These are phyloP conservation scores for Palaemon carinicauda DNA, from an alignment of 1,140 invertebrate species.

Conservation along the genomic window DNA sequence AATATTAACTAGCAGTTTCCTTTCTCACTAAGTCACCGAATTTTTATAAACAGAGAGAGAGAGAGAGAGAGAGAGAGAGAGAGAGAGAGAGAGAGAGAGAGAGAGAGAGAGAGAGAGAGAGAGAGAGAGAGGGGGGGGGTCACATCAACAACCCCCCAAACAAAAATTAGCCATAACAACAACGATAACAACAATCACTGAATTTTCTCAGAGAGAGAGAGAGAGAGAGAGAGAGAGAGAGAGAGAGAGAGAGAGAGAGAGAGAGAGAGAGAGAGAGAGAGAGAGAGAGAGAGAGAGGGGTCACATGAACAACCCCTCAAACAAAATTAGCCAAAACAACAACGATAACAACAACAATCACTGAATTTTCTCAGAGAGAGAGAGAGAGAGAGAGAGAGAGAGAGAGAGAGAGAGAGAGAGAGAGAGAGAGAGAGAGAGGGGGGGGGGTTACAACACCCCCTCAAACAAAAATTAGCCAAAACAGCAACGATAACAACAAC, in stretches of 20 bases:
- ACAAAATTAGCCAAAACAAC: neutral
- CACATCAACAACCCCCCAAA: no score
- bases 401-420: constrained; percentile 24
- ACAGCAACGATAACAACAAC: neutral
- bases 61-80: no score
- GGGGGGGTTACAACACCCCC: no score
- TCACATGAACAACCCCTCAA: neutral
- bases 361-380: no score
- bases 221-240: neutral
- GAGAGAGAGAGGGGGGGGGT: neutral
- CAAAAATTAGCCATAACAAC: no score
- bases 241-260: neutral
- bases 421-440: neutral
- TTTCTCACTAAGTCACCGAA: no score
- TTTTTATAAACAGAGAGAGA: no score
- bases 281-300: constrained; percentile 10
- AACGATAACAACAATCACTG: no score
- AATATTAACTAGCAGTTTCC: no score
- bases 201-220: neutral
- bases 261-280: neutral
- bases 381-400: constrained; percentile 25
- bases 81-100: no score
- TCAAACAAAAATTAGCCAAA: no score
- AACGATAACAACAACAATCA: no score
- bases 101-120: neutral